Evolutionary conservation across 2,888 invertebrate species (phyloP).

Genomic region (Dexiosoma caninum): DNA sequence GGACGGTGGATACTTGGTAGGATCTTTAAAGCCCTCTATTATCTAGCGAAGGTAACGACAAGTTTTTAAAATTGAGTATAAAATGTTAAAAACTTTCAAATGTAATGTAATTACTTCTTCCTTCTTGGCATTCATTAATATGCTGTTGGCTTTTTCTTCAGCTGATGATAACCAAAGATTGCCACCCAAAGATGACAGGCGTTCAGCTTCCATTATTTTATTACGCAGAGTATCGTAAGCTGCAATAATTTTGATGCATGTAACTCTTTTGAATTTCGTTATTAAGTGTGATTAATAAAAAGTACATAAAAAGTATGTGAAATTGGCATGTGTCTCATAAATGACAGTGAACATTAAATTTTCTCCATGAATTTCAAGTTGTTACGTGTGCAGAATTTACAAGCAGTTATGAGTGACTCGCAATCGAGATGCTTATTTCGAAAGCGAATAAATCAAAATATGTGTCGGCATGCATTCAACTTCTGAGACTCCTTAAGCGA

Average conservation of each 20-base stretch:
- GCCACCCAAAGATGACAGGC: conserved; percentile 72
- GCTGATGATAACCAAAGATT: conserved; percentile 73
- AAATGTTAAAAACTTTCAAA: too few relatives aligned
- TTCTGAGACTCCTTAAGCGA: too few relatives aligned
- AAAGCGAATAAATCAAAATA: too few relatives aligned
- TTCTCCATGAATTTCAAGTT: too few relatives aligned
- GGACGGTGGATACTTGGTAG: conserved; percentile 79
- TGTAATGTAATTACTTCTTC: conserved; percentile 68
- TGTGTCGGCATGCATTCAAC: too few relatives aligned
- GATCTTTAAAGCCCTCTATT: conserved; percentile 72
- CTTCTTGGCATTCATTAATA: conserved; percentile 76
- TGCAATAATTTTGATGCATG: conserved; percentile 64
- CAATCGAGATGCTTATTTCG: too few relatives aligned
- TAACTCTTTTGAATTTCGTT: neutral
- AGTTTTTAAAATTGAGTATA: neutral
- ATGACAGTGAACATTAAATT: too few relatives aligned
- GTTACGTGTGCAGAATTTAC: too few relatives aligned
- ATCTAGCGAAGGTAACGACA: conserved; percentile 64
- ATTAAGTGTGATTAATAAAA: neutral
- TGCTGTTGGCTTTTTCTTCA: conserved; percentile 76
- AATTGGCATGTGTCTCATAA: neutral
- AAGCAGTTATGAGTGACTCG: too few relatives aligned
- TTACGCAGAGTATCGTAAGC: conserved; percentile 76
- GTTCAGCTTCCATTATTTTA: conserved; percentile 75
- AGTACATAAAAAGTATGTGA: neutral